Conservation (phyloP, 2,888 invertebrate genomes). For the Lochmaea crataegi region DNA sequence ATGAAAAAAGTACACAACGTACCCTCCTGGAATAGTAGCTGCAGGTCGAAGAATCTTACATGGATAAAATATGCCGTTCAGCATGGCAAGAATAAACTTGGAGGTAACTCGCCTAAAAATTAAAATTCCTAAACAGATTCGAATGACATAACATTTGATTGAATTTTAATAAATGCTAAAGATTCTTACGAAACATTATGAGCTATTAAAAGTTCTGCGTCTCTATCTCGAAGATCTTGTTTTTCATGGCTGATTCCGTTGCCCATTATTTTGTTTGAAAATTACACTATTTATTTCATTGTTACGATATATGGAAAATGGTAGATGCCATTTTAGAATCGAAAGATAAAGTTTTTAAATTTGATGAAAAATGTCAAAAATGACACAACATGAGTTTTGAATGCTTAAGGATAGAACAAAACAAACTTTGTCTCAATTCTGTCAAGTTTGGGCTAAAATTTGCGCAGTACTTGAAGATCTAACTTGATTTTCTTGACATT, state of each 20-base stretch:
- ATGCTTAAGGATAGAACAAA: neutral
- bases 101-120: conserved; percentile 39
- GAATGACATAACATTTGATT: neutral
- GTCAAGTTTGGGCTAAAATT: too few species aligned
- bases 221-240: conserved; percentile 33
- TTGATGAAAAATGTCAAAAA: neutral
- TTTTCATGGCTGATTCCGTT: conserved; percentile 29
- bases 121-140: neutral
- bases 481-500: too few species aligned
- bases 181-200: conserved; percentile 25
- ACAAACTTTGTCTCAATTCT: too few species aligned
- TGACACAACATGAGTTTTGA: neutral
- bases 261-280: conserved; percentile 1
- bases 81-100: conserved; percentile 39
- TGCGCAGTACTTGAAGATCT: too few species aligned
- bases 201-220: conserved; percentile 19
- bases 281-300: neutral
- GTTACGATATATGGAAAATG: neutral
- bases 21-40: conserved; percentile 32
- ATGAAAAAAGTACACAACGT: conserved; percentile 43
- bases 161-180: neutral
- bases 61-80: conserved; percentile 37
- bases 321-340: neutral
- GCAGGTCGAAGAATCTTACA: conserved; percentile 38
- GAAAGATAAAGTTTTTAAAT: neutral